Evolutionary conservation across 2,888 invertebrate genomes (phyloP).

Genomic region (Hypomecis atomaria): DNA sequence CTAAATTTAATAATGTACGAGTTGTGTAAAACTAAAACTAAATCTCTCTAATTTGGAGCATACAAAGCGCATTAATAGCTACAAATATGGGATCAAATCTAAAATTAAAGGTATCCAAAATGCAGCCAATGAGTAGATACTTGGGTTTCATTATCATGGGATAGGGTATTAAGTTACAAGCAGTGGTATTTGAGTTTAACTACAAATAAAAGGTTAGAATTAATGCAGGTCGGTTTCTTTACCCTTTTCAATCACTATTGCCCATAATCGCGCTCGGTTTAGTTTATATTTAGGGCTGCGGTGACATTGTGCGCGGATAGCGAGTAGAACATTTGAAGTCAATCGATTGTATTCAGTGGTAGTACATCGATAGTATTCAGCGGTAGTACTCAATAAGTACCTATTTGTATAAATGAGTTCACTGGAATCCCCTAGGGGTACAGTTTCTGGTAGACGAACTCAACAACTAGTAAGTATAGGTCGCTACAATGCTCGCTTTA

Average conservation of each 20-base stretch:
- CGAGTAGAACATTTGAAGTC: conserved; percentile 9
- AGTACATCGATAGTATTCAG: no score
- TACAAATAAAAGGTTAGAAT: conserved; percentile 64
- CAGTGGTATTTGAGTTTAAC: conserved; percentile 58
- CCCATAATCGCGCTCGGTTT: conserved; percentile 78
- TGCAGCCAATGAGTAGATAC: conserved; percentile 43
- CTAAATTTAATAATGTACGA: background rate
- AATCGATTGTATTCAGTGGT: no score
- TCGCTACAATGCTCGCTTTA: no score
- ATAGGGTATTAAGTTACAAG: conserved; percentile 55
- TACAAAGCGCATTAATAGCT: conserved; percentile 35
- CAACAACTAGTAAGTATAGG: no score
- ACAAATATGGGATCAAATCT: conserved; percentile 36
- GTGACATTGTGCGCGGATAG: conserved; percentile 41
- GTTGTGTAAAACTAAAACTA: background rate
- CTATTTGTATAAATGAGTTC: no score
- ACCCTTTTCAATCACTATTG: conserved; percentile 82
- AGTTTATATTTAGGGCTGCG: conserved; percentile 60
- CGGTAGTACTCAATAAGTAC: no score
- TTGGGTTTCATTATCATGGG: conserved; percentile 47
- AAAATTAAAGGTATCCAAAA: conserved; percentile 40
- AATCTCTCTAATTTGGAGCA: conserved; percentile 13
- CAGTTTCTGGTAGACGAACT: no score
- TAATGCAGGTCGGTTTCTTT: conserved; percentile 69
- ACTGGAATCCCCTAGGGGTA: no score